Evolutionary conservation across 2,113 vertebrate species (phyloP), one percentile per base, ranked within the genome.

Genomic region (Campylomormyrus tamandua): DNA sequence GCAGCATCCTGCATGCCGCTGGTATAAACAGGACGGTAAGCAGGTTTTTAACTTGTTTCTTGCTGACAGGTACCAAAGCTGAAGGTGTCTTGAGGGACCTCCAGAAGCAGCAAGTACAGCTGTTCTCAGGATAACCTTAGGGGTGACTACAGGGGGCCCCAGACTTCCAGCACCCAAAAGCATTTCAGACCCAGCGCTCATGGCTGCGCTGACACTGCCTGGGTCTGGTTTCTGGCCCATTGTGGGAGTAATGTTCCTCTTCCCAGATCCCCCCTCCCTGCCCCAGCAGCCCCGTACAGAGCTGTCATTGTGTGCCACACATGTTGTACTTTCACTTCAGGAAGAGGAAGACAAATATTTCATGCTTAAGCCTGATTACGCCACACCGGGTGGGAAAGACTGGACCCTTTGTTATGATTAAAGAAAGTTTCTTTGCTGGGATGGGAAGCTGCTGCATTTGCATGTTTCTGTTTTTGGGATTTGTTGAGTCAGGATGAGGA

Each of bases 221-320:
- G 42, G 21, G 39, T 46, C 80, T 45, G 42, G 8, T 84, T 84
- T 84, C 83, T 19, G 45, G 45, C 24, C 45, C 42, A 84, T 48
- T 24, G 42, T 46, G 83, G 21, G 77, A 42, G 77, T 19, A 27
- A 45, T 5, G 17, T 9, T 21, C 17, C 77, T 5, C 84, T 50
- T 86, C 9, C n/a, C 10, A 27, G 53, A 56, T 17, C 24, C 48
- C n/a, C 24, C 21, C 10, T 49, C 42, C 46, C 83, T 17, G 46
- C 45, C 94, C 93, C 92, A 93, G 93, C 89, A 91, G 91, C 93
- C 93, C 90, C 90, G 93, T 90, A 96, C 95, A 96, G 95, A 95
- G 95, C 92, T 91, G 92, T 92, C 94, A 95, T 96, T 96, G 96
- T 96, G 94, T 90, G 89, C 89, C 39, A 93, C 92, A 92, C 92